phyloP scores from a whole-genome alignment of 1,140 invertebrate species.

The Vollenhovia emeryi region DNA sequence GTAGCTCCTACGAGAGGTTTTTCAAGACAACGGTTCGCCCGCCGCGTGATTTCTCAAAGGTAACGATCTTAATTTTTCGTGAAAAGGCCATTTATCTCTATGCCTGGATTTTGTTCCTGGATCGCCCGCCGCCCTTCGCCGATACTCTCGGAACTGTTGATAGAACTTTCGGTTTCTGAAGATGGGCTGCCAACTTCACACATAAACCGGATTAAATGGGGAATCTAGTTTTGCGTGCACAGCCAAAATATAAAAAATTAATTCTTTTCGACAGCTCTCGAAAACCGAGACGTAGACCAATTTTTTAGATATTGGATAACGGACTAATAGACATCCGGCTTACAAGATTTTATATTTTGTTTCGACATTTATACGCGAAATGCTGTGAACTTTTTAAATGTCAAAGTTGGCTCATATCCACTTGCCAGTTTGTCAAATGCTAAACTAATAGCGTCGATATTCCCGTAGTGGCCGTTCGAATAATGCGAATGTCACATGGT shows the following conservation, averaged over 20 bases:
- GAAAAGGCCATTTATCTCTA: neutral
- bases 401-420: constrained; percentile 21
- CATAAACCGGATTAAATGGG: neutral
- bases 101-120: neutral
- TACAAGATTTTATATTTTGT: neutral
- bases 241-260: neutral
- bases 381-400: constrained; percentile 41
- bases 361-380: neutral
- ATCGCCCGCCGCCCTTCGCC: too few relatives aligned
- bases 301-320: neutral
- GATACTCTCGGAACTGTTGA: too few relatives aligned
- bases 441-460: constrained; percentile 47
- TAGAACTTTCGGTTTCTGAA: too few relatives aligned
- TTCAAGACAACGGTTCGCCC: neutral
- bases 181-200: too few relatives aligned
- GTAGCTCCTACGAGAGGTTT: neutral
- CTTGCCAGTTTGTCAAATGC: constrained; percentile 12
- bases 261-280: neutral
- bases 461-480: neutral
- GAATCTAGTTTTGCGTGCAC: neutral
- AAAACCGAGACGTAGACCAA: too few relatives aligned
- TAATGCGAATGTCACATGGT: constrained; percentile 39
- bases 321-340: neutral
- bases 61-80: constrained; percentile 12
- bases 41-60: neutral